A percentile compares a stretch with the other conserved stretches of the same genome.
These are phyloP conservation scores for Habroteleia sp. DNA, from an alignment of 2,888 invertebrate species.

Conservation along the genomic window DNA sequence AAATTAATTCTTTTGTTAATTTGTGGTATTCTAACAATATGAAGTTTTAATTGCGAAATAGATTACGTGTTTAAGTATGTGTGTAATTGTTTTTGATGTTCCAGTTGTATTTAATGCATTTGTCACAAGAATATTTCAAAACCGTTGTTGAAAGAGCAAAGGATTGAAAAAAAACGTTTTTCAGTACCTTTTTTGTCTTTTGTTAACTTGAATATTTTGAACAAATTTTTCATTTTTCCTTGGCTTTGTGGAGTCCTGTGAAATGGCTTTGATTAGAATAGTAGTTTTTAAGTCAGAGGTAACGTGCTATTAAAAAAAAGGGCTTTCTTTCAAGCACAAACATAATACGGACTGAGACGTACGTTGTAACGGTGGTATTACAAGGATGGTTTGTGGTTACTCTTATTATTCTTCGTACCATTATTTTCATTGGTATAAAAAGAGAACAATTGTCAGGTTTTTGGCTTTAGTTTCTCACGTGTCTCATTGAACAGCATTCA, in stretches of 20 bases:
- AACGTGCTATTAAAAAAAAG: slow-evolving; percentile 45
- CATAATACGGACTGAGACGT: slow-evolving; percentile 40
- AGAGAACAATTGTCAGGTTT: slow-evolving; percentile 73
- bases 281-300: slow-evolving; percentile 45
- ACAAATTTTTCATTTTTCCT: slow-evolving; percentile 29
- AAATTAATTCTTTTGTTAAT: no score
- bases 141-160: not conserved
- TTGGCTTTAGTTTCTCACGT: not conserved
- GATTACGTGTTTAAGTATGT: no score
- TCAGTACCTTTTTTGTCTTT: not conserved
- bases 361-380: slow-evolving; percentile 39
- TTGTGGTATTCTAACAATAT: no score
- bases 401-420: slow-evolving; percentile 58
- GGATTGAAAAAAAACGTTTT: not conserved
- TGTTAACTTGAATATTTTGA: slow-evolving; percentile 21
- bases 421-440: slow-evolving; percentile 74
- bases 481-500: not conserved
- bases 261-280: slow-evolving; percentile 48
- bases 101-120: no score
- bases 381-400: slow-evolving; percentile 30
- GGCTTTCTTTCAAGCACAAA: slow-evolving; percentile 32
- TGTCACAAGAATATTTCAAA: no score
- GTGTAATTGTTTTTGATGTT: no score
- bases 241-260: slow-evolving; percentile 20
- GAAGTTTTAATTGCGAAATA: no score